Evolutionary conservation across 2,113 vertebrate genomes (phyloP).

Genomic region (Turnix velox): DNA sequence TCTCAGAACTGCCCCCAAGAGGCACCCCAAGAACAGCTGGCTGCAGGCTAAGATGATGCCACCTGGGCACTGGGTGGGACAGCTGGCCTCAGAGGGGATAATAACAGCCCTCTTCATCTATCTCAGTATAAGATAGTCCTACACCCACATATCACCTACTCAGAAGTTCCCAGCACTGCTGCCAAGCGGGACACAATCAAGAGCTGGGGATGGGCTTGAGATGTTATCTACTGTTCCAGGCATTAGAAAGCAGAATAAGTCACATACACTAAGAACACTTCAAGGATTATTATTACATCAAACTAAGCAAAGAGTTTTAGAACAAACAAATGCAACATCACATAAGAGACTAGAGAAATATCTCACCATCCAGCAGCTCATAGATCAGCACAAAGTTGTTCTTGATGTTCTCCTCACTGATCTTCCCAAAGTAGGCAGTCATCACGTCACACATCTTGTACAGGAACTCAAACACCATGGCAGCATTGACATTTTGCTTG

Average conservation of each 20-base stretch:
- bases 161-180: neutral
- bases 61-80: neutral
- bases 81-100: neutral
- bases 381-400: conserved; percentile 99
- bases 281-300: neutral
- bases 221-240: neutral
- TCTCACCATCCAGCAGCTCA: conserved; percentile 93
- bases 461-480: conserved; percentile 99
- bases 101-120: neutral
- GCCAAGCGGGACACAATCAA: neutral
- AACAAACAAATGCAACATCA: neutral
- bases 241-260: neutral
- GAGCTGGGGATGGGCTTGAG: neutral
- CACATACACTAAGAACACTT: neutral
- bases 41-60: neutral
- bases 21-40: neutral
- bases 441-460: conserved; percentile 99
- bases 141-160: neutral
- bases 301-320: neutral
- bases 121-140: neutral
- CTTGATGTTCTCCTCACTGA: conserved; percentile 99
- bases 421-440: conserved; percentile 98
- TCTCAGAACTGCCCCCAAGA: neutral
- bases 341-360: neutral
- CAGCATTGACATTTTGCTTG: conserved; percentile 99